Evolutionary conservation across 2,113 vertebrate genomes (phyloP).

Genomic region (Procavia capensis): DNA sequence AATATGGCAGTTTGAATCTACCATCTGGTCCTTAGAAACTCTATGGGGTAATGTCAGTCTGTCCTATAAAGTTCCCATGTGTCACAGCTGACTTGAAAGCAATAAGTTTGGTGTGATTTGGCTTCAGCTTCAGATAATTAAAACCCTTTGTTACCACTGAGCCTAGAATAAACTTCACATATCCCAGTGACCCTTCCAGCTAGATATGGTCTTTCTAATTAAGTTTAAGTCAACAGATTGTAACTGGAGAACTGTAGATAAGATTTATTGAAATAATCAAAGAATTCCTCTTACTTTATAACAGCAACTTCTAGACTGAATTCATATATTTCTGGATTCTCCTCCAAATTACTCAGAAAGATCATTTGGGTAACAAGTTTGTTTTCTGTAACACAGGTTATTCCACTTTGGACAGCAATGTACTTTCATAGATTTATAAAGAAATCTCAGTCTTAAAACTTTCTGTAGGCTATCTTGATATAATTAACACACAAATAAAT

Average conservation of each 20-base stretch:
- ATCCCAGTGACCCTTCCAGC: background rate
- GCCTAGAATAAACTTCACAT: background rate
- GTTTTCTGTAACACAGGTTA: background rate
- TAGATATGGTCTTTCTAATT: background rate
- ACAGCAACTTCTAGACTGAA: background rate
- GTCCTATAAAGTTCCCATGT: too few species aligned
- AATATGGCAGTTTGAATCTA: too few species aligned
- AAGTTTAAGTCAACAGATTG: background rate
- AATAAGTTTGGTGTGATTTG: too few species aligned
- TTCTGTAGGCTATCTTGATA: background rate
- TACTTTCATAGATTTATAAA: constrained; percentile 32
- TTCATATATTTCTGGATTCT: background rate
- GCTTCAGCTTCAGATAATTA: background rate
- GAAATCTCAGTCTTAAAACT: background rate
- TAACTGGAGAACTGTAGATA: background rate
- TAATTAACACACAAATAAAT: background rate
- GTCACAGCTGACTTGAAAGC: too few species aligned
- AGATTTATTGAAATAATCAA: background rate
- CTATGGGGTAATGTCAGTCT: too few species aligned
- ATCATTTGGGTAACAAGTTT: background rate
- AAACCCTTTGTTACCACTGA: background rate
- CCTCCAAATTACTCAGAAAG: background rate
- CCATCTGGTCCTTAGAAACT: too few species aligned
- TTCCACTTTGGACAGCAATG: constrained; percentile 30
- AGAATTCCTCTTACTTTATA: too few species aligned